Conservation (phyloP, 2,797 vertebrate genomes). For the Lophura swinhoii region DNA sequence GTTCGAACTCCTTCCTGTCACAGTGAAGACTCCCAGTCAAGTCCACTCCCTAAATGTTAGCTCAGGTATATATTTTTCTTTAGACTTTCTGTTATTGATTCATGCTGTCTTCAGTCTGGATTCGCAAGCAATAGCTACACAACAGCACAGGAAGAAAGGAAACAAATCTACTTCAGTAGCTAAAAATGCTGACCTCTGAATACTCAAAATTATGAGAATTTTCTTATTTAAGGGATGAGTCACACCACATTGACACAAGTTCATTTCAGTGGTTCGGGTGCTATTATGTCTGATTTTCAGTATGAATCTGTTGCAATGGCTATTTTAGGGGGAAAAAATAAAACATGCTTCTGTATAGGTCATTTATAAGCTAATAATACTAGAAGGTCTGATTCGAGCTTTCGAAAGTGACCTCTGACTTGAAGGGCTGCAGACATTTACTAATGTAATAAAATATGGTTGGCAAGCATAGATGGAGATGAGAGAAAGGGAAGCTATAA, state of each 20-base stretch:
- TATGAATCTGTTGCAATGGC: background rate
- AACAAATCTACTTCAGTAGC: background rate
- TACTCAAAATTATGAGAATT: background rate
- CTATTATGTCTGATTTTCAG: background rate
- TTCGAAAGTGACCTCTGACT: background rate
- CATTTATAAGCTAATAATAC: background rate
- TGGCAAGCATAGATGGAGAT: background rate
- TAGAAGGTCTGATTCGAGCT: background rate
- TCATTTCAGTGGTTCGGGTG: background rate
- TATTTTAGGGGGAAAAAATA: background rate
- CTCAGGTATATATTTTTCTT: background rate
- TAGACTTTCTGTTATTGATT: background rate
- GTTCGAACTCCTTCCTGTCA: slow-evolving; percentile 11
- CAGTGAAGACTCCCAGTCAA: background rate
- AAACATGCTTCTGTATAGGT: background rate
- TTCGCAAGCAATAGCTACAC: background rate
- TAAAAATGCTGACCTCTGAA: background rate
- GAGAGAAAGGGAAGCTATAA: background rate
- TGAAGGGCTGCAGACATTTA: background rate
- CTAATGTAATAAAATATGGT: background rate
- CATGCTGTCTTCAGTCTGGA: background rate
- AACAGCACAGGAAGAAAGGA: accelerated
- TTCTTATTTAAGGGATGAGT: background rate
- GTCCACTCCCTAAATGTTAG: background rate
- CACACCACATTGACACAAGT: background rate